Conservation (phyloP, 2,888 invertebrate species). For the Eupithecia exiguata region DNA sequence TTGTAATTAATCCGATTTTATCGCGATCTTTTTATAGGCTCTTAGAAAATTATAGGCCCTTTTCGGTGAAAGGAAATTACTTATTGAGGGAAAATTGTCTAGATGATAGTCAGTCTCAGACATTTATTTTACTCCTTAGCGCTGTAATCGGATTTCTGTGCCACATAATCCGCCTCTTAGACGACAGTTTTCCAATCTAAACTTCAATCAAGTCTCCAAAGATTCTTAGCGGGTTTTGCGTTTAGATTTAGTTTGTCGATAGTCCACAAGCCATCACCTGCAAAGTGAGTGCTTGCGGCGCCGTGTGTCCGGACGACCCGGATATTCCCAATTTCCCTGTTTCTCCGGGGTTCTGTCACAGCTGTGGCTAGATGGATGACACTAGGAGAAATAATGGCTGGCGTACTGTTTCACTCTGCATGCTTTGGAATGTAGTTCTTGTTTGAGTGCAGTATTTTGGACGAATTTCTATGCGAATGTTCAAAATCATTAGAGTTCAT, state of each 20-base stretch:
- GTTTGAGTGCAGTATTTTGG: neutral
- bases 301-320: conserved; percentile 46
- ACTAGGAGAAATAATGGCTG: conserved; percentile 9
- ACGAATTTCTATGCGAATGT: neutral
- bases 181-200: neutral
- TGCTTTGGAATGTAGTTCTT: conserved; percentile 1
- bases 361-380: conserved; percentile 51
- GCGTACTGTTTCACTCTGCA: conserved; percentile 10
- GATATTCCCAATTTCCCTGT: conserved; percentile 74
- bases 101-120: neutral
- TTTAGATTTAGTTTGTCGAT: conserved; percentile 21
- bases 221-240: neutral
- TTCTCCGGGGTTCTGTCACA: conserved; percentile 57
- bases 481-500: neutral
- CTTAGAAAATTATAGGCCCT: conserved; percentile 19
- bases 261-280: conserved; percentile 33
- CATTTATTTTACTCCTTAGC: neutral
- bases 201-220: neutral
- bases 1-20: conserved; percentile 40
- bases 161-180: neutral
- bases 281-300: conserved; percentile 29
- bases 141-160: neutral
- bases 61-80: conserved; percentile 8
- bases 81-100: conserved; percentile 4
- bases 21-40: conserved; percentile 25